Percentiles rank a stretch among this genome's conserved stretches.
phyloP scores from a whole-genome alignment of 2,797 vertebrate species.

The Rhinoraja longicauda region DNA sequence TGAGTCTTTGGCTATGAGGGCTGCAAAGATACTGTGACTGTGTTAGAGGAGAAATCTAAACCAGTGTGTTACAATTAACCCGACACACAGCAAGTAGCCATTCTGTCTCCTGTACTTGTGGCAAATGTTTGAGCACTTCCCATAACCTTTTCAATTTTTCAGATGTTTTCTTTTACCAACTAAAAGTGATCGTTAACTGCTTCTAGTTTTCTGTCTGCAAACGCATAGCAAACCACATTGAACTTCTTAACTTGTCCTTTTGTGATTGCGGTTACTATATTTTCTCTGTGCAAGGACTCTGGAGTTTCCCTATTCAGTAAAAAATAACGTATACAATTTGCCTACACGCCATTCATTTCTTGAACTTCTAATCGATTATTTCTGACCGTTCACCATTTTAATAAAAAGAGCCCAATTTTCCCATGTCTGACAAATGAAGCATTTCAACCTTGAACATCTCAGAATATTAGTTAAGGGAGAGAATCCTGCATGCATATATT shows the following conservation, averaged over 20 bases:
- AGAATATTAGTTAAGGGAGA: not conserved
- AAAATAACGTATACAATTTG: not conserved
- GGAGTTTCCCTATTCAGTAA: not conserved
- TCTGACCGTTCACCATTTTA: not conserved
- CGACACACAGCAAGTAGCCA: not conserved
- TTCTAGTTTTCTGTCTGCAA: not conserved
- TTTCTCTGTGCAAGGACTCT: not conserved
- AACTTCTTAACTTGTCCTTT: not conserved
- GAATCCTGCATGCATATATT: not conserved
- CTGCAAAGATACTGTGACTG: not conserved
- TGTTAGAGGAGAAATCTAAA: not conserved
- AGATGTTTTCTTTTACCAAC: not conserved
- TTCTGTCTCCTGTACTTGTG: not conserved
- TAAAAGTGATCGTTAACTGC: not conserved
- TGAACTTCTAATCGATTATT: not conserved
- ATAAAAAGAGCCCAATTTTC: not conserved
- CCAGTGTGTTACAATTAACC: not conserved
- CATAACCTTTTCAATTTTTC: not conserved
- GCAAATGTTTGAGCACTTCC: not conserved
- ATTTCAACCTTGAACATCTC: not conserved
- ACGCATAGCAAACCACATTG: not conserved
- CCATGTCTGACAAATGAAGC: not conserved
- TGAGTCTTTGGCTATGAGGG: not conserved
- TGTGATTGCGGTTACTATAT: not conserved
- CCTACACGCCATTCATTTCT: not conserved